Conservation (phyloP, 2,797 vertebrate genomes). For the Takifugu ocellatus region DNA sequence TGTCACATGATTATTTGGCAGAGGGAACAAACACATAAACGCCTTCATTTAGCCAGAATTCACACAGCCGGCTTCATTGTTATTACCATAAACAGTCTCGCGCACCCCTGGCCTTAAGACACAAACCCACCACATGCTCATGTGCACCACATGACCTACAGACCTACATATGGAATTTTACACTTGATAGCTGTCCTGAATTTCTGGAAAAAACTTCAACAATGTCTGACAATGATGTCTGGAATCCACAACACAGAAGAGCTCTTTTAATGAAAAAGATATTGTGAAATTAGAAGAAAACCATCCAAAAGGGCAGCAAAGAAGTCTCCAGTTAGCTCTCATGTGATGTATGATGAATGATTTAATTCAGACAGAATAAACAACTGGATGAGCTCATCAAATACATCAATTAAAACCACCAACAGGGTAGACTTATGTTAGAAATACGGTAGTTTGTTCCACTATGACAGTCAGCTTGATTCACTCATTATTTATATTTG, state of each 20-base stretch:
- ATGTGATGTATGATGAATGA: too few relatives aligned
- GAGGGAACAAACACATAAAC: conserved; percentile 50
- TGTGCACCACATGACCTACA: conserved; percentile 37
- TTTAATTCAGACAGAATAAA: too few relatives aligned
- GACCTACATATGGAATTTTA: conserved; percentile 50
- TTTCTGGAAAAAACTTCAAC: conserved; percentile 5
- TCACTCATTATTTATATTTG: too few relatives aligned
- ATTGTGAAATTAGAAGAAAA: too few relatives aligned
- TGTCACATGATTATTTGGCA: conserved; percentile 46
- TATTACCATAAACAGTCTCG: conserved; percentile 43
- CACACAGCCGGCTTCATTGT: conserved; percentile 33
- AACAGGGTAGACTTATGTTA: not conserved
- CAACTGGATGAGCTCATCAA: too few relatives aligned
- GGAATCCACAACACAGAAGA: conserved; percentile 7
- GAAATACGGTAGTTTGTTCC: not conserved
- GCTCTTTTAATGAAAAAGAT: conserved; percentile 17
- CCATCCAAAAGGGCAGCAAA: too few relatives aligned
- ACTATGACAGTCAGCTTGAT: too few relatives aligned
- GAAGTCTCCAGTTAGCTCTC: too few relatives aligned
- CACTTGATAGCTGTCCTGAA: conserved; percentile 5
- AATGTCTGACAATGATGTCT: not conserved
- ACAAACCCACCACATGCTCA: conserved; percentile 37
- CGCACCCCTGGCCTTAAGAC: conserved; percentile 32
- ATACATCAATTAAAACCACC: too few relatives aligned
- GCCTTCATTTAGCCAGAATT: conserved; percentile 54